Evolutionary conservation across 2,797 vertebrate genomes (phyloP).

Genomic region (Ptychadena robeensis): DNA sequence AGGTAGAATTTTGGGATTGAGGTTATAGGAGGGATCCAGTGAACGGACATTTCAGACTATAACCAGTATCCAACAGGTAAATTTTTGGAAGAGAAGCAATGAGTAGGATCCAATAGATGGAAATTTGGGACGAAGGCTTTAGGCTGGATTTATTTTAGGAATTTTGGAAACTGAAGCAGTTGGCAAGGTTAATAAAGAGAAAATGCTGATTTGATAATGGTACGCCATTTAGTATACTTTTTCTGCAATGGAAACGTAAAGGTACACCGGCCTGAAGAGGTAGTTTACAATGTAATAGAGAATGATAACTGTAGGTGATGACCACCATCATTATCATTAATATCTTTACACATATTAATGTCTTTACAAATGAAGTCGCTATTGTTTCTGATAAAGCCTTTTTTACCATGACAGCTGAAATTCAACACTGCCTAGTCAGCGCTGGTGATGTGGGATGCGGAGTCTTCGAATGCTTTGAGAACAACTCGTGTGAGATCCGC

Average conservation of each 20-base stretch:
- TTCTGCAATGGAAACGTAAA: neutral
- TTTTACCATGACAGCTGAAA: conserved; percentile 84
- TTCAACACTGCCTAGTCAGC: conserved; percentile 97
- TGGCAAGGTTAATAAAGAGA: no score
- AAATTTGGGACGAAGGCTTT: no score
- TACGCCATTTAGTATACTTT: neutral
- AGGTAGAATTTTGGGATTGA: no score
- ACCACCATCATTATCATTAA: neutral
- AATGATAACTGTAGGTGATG: neutral
- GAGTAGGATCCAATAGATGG: neutral
- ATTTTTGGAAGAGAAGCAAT: neutral
- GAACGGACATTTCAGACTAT: no score
- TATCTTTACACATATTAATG: neutral
- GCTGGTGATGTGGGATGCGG: conserved; percentile 97
- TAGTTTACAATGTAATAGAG: neutral
- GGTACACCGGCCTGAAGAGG: neutral
- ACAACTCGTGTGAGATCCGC: conserved; percentile 98
- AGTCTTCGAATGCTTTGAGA: conserved; percentile 98
- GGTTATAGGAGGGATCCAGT: no score
- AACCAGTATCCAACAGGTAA: no score
- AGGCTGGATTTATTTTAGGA: no score
- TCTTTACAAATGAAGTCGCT: neutral
- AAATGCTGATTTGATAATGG: no score
- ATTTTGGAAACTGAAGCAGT: no score
- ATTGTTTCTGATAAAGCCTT: neutral